Evolutionary conservation across 2,888 invertebrate species (phyloP).

Genomic region (Leucophenga maculata): DNA sequence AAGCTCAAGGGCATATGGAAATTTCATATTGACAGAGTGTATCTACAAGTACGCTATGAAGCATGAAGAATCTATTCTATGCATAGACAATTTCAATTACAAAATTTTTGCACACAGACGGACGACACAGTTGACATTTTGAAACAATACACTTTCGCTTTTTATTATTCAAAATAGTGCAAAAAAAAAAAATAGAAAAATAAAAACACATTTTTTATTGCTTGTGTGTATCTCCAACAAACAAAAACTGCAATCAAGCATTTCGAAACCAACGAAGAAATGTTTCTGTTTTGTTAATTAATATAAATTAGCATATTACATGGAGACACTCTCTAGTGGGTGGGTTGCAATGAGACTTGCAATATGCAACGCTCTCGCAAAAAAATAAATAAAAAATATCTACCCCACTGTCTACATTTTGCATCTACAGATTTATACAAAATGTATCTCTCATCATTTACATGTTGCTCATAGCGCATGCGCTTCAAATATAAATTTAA

Average conservation of each 20-base stretch:
- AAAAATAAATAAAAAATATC: too few relatives aligned
- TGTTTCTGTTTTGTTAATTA: conserved; percentile 20
- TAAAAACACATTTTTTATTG: conserved; percentile 19
- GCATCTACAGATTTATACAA: too few relatives aligned
- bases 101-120: neutral
- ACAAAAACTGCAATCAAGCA: conserved; percentile 21
- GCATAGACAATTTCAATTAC: neutral
- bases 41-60: neutral
- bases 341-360: too few relatives aligned
- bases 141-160: conserved; percentile 22
- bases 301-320: conserved; percentile 26
- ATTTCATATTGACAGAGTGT: neutral
- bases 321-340: too few relatives aligned
- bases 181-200: conserved; percentile 20
- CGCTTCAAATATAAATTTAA: conserved; percentile 40
- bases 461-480: conserved; percentile 43
- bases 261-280: conserved; percentile 16
- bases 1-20: conserved; percentile 35
- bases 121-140: neutral
- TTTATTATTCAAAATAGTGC: conserved; percentile 6
- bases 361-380: too few relatives aligned
- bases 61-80: neutral
- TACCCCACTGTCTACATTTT: too few relatives aligned
- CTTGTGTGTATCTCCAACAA: too few relatives aligned
- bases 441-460: too few relatives aligned